A percentile compares a stretch with the other conserved stretches of the same genome.
phyloP scores from a whole-genome alignment of 2,797 vertebrate species.

The Cryptoblepharus egeriae region DNA sequence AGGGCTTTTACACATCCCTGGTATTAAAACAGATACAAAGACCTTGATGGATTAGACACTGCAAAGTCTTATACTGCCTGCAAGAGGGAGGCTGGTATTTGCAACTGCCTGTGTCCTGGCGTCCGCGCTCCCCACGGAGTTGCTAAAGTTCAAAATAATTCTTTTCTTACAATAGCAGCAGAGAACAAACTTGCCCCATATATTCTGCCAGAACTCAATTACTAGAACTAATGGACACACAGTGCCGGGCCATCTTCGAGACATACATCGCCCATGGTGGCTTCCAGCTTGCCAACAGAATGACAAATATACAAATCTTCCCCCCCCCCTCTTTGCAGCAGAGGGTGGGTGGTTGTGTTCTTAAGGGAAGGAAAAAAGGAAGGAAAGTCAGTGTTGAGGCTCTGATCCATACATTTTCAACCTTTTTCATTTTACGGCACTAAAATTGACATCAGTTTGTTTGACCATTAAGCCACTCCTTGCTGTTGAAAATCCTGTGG shows the following conservation, averaged over 20 bases:
- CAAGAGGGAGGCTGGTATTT: slow-evolving; percentile 1
- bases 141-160: slow-evolving; percentile 24
- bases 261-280: neutral
- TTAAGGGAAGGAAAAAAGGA: too few species aligned
- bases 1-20: slow-evolving; percentile 43
- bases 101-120: slow-evolving; percentile 11
- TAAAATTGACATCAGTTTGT: too few species aligned
- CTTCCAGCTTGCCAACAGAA: rapidly evolving
- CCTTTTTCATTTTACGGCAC: too few species aligned
- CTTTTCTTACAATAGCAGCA: slow-evolving; percentile 39
- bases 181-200: neutral
- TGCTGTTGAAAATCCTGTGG: too few species aligned
- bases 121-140: slow-evolving; percentile 4
- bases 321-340: rapidly evolving
- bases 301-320: neutral
- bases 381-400: neutral
- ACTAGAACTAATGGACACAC: slow-evolving; percentile 34
- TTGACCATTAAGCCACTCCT: too few species aligned
- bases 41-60: slow-evolving; percentile 45
- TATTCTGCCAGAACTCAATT: slow-evolving; percentile 31
- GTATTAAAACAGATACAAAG: slow-evolving; percentile 46
- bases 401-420: neutral
- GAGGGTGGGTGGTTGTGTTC: neutral
- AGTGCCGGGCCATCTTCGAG: neutral
- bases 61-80: slow-evolving; percentile 26